Conservation (phyloP, 2,113 vertebrate genomes). For the Delphinus delphis region DNA sequence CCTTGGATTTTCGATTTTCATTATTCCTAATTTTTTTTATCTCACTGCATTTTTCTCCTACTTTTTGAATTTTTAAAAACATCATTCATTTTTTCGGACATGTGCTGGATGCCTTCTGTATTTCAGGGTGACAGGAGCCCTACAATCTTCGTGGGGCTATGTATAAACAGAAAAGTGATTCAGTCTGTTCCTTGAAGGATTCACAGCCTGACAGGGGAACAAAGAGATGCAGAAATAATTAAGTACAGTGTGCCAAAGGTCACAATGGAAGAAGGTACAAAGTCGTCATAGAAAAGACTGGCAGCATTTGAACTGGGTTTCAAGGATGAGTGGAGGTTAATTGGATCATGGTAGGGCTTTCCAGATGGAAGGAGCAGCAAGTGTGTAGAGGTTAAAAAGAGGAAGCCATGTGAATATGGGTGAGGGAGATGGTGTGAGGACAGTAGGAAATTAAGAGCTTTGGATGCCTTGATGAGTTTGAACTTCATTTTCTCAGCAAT, state of each 20-base stretch:
- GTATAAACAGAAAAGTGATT: background rate
- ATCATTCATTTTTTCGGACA: background rate
- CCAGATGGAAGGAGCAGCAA: background rate
- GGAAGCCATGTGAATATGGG: background rate
- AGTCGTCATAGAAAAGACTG: background rate
- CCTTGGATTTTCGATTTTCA: background rate
- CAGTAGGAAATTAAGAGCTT: background rate
- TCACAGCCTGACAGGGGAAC: background rate
- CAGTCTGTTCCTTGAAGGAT: background rate
- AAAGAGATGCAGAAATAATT: background rate
- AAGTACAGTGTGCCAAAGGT: background rate
- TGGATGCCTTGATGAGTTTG: background rate
- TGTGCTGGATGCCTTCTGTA: background rate
- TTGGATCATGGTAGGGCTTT: background rate
- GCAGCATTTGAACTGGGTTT: background rate
- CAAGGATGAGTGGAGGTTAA: background rate
- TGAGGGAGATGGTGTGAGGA: background rate
- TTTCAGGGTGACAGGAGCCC: background rate
- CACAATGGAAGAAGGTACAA: background rate
- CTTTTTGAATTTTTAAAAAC: background rate
- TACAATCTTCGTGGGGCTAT: background rate
- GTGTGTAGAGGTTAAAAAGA: background rate
- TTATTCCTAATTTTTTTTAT: background rate
- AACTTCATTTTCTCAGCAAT: background rate
- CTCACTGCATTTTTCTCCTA: background rate